Percentiles rank a stretch among this genome's conserved stretches.
Conservation (phyloP, 2,113 vertebrate species). For the Chaetops frenatus region DNA sequence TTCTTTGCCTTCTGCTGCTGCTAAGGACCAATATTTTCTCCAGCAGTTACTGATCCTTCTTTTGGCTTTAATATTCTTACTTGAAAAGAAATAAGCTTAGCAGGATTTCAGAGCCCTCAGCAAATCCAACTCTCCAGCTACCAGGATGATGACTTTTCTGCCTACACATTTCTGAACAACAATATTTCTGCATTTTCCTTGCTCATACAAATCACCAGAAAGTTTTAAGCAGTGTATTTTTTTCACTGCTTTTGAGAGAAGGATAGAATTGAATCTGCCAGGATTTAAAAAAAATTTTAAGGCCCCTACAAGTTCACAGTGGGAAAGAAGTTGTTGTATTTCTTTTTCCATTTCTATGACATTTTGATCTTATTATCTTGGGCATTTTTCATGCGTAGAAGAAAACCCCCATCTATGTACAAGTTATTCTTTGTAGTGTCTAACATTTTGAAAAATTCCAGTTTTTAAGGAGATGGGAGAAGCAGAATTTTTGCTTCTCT, state of each 20-base stretch:
- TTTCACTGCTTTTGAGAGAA: background rate
- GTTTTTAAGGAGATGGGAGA: background rate
- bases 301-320: background rate
- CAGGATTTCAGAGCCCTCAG: background rate
- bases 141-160: background rate
- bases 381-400: fast-evolving
- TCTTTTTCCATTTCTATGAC: background rate
- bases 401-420: background rate
- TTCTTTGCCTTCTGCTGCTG: background rate
- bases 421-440: background rate
- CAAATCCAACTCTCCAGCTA: background rate
- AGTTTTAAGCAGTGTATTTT: background rate
- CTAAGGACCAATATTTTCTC: background rate
- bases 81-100: background rate
- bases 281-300: background rate
- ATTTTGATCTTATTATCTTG: background rate
- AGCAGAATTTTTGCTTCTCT: background rate
- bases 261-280: background rate
- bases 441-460: background rate
- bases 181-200: background rate
- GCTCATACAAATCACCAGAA: background rate
- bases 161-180: background rate
- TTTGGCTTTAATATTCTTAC: background rate
- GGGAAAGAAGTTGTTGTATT: background rate
- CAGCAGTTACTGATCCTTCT: background rate